Evolutionary conservation across 2,888 invertebrate genomes (phyloP).

Genomic region (Euzetes globulus): DNA sequence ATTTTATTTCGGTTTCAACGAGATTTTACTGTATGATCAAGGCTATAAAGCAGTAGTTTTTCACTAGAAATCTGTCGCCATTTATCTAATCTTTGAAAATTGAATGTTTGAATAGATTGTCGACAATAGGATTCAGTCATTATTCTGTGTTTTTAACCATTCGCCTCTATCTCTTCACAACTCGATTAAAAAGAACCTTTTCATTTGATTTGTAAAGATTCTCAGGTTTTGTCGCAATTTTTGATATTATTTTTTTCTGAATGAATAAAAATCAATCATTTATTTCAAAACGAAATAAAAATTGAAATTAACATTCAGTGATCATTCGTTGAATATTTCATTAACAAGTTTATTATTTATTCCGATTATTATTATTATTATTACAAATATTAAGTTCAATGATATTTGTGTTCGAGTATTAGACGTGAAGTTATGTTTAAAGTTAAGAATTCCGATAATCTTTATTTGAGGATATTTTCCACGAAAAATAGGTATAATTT

Average conservation of each 20-base stretch:
- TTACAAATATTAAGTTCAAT: too few relatives aligned
- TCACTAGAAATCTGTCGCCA: too few relatives aligned
- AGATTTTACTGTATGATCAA: neutral
- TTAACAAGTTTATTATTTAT: too few relatives aligned
- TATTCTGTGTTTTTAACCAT: neutral
- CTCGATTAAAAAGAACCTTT: neutral
- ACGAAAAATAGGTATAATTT: conserved; percentile 14
- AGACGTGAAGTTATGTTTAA: neutral
- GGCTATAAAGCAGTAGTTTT: neutral
- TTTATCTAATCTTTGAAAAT: neutral
- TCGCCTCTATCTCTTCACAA: neutral
- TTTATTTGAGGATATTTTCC: conserved; percentile 4
- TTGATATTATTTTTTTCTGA: neutral
- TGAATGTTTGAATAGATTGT: neutral
- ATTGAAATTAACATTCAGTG: too few relatives aligned
- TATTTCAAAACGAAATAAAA: too few relatives aligned
- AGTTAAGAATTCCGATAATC: conserved; percentile 4
- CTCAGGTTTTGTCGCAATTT: neutral
- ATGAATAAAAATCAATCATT: too few relatives aligned
- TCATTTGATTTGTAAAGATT: neutral
- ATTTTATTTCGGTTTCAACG: neutral
- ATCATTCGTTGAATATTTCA: too few relatives aligned
- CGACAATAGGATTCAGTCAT: neutral
- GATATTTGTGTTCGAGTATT: too few relatives aligned
- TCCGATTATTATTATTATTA: too few relatives aligned